These are phyloP conservation scores for Perca schrenkii DNA, from an alignment of 2,113 vertebrate genomes.

Conservation along the genomic window DNA sequence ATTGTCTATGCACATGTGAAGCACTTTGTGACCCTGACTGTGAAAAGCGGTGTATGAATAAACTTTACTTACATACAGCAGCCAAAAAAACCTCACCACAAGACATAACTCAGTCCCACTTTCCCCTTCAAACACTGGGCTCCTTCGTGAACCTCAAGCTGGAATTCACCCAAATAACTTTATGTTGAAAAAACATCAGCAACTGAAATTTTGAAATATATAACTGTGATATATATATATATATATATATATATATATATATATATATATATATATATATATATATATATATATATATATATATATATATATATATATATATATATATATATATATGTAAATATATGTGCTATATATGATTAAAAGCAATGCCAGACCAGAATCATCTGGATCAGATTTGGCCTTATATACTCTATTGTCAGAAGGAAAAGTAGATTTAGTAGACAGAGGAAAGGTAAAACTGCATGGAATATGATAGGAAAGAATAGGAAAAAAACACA, in stretches of 20 bases:
- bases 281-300: no score
- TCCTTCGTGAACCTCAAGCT: slow-evolving; percentile 23
- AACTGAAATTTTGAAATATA: background rate
- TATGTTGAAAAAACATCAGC: background rate
- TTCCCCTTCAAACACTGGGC: slow-evolving; percentile 52
- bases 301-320: no score
- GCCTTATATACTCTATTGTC: background rate
- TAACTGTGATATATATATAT: no score
- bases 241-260: no score
- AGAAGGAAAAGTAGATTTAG: background rate
- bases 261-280: no score
- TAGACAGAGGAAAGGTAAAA: background rate
- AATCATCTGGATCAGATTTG: background rate
- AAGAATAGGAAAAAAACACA: background rate
- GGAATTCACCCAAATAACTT: slow-evolving; percentile 46
- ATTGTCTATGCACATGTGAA: no score
- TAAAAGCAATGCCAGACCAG: background rate
- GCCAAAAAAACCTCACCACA: background rate
- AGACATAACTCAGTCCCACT: slow-evolving; percentile 47
- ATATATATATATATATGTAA: no score
- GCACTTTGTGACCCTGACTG: no score
- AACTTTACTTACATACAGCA: background rate
- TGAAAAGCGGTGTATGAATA: no score
- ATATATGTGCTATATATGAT: no score
- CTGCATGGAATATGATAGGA: background rate